phyloP scores from a whole-genome alignment of 2,113 vertebrate genomes.

The Hassar affinis region DNA sequence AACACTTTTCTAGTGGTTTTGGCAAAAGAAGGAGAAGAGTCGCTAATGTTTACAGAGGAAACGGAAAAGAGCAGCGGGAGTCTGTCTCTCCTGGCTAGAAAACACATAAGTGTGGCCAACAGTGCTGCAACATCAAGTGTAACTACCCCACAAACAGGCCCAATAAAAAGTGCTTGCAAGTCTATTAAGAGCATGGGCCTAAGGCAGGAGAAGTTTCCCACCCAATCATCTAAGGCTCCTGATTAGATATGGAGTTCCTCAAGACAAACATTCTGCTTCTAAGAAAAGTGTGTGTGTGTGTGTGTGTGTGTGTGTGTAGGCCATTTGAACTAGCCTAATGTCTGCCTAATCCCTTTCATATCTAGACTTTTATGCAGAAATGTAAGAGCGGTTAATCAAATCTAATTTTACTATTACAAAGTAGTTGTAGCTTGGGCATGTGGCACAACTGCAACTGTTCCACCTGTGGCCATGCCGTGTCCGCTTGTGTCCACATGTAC shows the following conservation, averaged over 20 bases:
- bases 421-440: neutral
- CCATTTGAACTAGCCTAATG: neutral
- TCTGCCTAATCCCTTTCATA: neutral
- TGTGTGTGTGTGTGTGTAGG: too few relatives aligned
- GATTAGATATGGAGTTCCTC: neutral
- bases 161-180: slow-evolving; percentile 47
- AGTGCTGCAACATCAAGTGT: slow-evolving; percentile 46
- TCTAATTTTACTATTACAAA: neutral
- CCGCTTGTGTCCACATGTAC: too few relatives aligned
- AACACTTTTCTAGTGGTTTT: slow-evolving; percentile 33
- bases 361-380: neutral
- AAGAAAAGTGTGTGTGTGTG: neutral
- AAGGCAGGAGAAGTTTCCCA: slow-evolving; percentile 20
- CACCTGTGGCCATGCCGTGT: neutral
- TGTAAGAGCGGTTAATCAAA: neutral
- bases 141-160: slow-evolving; percentile 45
- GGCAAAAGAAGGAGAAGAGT: slow-evolving; percentile 32
- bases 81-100: slow-evolving; percentile 38
- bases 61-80: slow-evolving; percentile 52
- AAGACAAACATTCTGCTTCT: neutral
- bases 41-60: slow-evolving; percentile 48
- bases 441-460: neutral
- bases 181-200: slow-evolving; percentile 37
- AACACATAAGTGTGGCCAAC: slow-evolving; percentile 31
- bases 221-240: slow-evolving; percentile 9